Evolutionary conservation across 2,797 vertebrate species (phyloP).

Genomic region (Rhyacichthys aspro): DNA sequence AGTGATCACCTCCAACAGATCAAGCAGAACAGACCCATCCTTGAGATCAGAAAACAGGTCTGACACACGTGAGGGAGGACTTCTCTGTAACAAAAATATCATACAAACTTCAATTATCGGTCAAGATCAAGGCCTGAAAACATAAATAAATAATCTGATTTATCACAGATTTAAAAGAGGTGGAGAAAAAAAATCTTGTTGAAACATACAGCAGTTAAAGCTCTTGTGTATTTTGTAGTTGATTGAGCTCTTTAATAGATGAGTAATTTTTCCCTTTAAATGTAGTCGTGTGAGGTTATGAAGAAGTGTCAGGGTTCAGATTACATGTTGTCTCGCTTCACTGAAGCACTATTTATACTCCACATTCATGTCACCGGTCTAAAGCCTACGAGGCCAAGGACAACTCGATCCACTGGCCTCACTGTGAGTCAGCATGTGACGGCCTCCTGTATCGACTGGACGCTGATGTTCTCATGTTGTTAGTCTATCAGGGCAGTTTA

Average conservation of each 20-base stretch:
- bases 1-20: conserved; percentile 91
- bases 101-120: neutral
- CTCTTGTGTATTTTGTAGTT: neutral
- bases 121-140: too few species aligned
- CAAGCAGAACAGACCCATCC: conserved; percentile 86
- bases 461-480: conserved; percentile 11
- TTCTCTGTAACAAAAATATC: conserved; percentile 75
- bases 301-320: conserved; percentile 35
- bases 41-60: conserved; percentile 89
- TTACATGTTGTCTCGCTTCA: conserved; percentile 46
- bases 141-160: too few species aligned
- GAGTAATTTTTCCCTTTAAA: conserved; percentile 18
- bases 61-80: conserved; percentile 77
- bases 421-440: conserved; percentile 51
- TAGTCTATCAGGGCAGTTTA: neutral
- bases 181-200: too few species aligned
- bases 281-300: conserved; percentile 35
- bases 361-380: conserved; percentile 28
- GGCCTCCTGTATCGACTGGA: conserved; percentile 2
- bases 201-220: too few species aligned
- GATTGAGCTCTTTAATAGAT: conserved; percentile 8
- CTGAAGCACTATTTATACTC: conserved; percentile 63
- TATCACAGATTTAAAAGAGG: too few species aligned
- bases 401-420: conserved; percentile 21
- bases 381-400: conserved; percentile 4